A percentile compares a stretch with the other conserved stretches of the same genome.
Evolutionary conservation across 2,888 invertebrate genomes (phyloP).

Genomic region (Venustoraphidia nigricollis): DNA sequence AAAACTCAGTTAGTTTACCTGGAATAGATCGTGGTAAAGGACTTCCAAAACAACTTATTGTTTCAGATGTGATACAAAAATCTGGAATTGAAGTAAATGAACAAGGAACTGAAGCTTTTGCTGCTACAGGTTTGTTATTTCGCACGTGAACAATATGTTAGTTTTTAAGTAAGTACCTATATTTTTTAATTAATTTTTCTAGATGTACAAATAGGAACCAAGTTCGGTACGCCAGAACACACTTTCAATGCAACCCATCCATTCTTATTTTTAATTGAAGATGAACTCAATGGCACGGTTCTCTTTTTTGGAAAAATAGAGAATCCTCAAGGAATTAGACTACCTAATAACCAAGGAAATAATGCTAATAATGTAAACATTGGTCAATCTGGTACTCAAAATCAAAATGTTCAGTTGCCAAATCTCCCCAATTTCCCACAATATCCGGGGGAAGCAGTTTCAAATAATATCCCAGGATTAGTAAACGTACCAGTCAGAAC

Average conservation of each 20-base stretch:
- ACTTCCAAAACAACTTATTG: slow-evolving; percentile 19
- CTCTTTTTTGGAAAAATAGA: slow-evolving; percentile 59
- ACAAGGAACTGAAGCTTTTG: slow-evolving; percentile 52
- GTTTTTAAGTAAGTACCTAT: neutral
- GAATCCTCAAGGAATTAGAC: slow-evolving; percentile 33
- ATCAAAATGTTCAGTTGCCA: slow-evolving; percentile 5
- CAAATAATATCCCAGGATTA: no score
- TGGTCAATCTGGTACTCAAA: neutral
- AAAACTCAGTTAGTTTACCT: slow-evolving; percentile 50
- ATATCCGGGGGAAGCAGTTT: neutral
- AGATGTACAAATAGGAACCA: slow-evolving; percentile 54
- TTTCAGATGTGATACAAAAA: slow-evolving; percentile 58
- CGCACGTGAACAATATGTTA: no score
- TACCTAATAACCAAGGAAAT: no score
- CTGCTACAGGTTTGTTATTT: slow-evolving; percentile 42
- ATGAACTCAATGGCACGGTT: slow-evolving; percentile 54
- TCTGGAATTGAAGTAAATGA: slow-evolving; percentile 65
- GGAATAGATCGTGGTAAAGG: slow-evolving; percentile 44
- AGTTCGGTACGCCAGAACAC: slow-evolving; percentile 44
- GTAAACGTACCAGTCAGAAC: slow-evolving; percentile 1
- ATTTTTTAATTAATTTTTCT: slow-evolving; percentile 13
- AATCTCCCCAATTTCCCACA: neutral
- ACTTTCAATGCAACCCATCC: slow-evolving; percentile 57
- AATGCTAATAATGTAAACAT: slow-evolving; percentile 10
- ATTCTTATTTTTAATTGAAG: slow-evolving; percentile 67